These are phyloP conservation scores for Cynocephalus volans DNA, from an alignment of 2,113 vertebrate species.

Conservation along the genomic window DNA sequence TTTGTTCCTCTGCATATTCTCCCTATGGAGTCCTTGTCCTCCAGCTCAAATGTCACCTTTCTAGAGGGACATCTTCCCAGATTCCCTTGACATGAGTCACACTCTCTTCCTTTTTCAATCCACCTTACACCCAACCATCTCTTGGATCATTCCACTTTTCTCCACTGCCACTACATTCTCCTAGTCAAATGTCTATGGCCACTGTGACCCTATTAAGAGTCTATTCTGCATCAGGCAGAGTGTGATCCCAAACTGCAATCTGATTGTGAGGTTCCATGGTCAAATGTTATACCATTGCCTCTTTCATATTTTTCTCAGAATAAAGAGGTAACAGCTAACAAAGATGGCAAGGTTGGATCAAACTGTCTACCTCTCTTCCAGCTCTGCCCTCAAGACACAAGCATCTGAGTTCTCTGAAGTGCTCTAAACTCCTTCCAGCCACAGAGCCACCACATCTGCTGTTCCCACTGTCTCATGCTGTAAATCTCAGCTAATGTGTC, in stretches of 20 bases:
- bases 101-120: background rate
- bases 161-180: background rate
- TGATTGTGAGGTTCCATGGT: background rate
- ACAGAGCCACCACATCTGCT: background rate
- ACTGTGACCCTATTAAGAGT: background rate
- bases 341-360: background rate
- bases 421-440: background rate
- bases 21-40: background rate
- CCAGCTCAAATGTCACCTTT: background rate
- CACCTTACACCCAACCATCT: background rate
- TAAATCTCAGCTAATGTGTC: background rate
- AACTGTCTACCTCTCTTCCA: accelerated
- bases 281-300: background rate
- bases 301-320: background rate
- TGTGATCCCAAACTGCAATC: background rate
- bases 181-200: background rate
- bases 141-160: background rate
- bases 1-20: background rate
- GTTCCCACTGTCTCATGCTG: background rate
- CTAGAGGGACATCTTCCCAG: background rate
- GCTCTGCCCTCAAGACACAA: background rate
- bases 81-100: background rate
- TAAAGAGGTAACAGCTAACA: background rate
- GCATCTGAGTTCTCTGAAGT: background rate
- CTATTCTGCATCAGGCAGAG: background rate